Evolutionary conservation across 92 coral and sea anemone species (phyloP).

Genomic region (Zoanthus solanderi): DNA sequence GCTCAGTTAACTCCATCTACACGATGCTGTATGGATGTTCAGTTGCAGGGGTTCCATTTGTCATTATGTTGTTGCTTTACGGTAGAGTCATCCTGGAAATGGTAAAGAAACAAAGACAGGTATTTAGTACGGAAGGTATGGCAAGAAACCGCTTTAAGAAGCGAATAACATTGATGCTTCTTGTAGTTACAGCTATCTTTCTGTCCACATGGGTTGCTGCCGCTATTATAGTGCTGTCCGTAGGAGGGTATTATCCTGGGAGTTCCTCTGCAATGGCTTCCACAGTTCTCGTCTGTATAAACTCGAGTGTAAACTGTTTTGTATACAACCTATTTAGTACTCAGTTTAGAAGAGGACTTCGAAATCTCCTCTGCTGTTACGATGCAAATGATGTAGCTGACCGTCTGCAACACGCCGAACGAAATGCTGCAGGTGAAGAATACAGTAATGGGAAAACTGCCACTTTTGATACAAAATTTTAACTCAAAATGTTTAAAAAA

Average conservation of each 20-base stretch:
- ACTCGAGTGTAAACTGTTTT: conserved; percentile 29
- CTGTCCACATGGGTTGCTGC: not conserved
- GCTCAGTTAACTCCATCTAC: not conserved
- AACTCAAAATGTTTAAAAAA: not conserved
- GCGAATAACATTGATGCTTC: conserved; percentile 9
- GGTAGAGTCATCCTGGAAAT: not conserved
- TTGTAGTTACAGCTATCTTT: conserved; percentile 1
- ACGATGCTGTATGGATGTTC: not conserved
- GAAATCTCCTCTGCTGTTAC: not conserved
- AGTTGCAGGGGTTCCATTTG: conserved; percentile 2
- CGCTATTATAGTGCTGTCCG: not conserved
- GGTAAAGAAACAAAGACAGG: not conserved
- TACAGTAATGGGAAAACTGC: not conserved
- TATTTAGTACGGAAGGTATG: not conserved
- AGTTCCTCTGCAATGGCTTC: not conserved
- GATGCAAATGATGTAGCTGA: not conserved
- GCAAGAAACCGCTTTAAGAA: conserved; percentile 1
- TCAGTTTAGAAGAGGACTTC: conserved; percentile 31
- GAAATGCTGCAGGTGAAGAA: not conserved
- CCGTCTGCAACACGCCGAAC: not conserved
- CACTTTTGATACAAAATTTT: not conserved
- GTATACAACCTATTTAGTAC: conserved; percentile 15
- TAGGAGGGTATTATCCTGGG: not conserved
- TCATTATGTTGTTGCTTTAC: not conserved
- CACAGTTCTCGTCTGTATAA: not conserved